Evolutionary conservation across 2,888 invertebrate species (phyloP), one percentile per base, ranked within the genome.

Genomic region (Agonopterix heracliana): DNA sequence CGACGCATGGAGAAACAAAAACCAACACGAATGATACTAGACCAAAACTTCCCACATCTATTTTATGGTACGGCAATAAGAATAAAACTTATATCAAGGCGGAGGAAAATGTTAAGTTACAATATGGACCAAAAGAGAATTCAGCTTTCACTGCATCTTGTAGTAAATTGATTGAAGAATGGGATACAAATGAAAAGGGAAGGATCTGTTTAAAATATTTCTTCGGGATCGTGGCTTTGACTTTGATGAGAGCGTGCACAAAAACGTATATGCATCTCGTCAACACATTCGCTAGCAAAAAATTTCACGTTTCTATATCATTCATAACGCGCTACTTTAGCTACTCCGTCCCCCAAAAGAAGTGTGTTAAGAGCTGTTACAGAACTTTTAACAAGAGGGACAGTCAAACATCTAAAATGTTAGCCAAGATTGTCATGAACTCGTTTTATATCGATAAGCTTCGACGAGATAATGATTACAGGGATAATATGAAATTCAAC

Each of bases 401-500:
- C 26, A 42, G 40, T 1, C 50, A 51, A 7, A 50, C 49, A n/a
- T 48, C 48, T 11, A 47, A 57, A 17, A 58, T 63, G 59, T 63
- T 60, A 44, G 63, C 61, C 9, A 63, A 60, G 47, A 42, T 63
- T 43, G 54, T 60, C n/a, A 36, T 59, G 9, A 52, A 54, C 36
- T 51, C 58, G 7, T 48, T 51, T 43, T 14, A 51, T 13, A 41
- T 54, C 11, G 45, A 53, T 14, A 5, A 3, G 10, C 7, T 41
- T n/a, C 12, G 44, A 35, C 26, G 9, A 11, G 17, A 12, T 2
- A 34, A 17, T 9, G 4, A 14, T 34, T 10, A 2, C 9, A 35
- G 5, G 4, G 26, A n/a, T 41, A 41, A 41, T 9, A 11, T 47
- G 12, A 3, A 1, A n/a, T 44, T 38, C 12, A 59, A 61, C 45